phyloP scores from a whole-genome alignment of 1,140 invertebrate genomes.

The Aphaenogaster floridana region DNA sequence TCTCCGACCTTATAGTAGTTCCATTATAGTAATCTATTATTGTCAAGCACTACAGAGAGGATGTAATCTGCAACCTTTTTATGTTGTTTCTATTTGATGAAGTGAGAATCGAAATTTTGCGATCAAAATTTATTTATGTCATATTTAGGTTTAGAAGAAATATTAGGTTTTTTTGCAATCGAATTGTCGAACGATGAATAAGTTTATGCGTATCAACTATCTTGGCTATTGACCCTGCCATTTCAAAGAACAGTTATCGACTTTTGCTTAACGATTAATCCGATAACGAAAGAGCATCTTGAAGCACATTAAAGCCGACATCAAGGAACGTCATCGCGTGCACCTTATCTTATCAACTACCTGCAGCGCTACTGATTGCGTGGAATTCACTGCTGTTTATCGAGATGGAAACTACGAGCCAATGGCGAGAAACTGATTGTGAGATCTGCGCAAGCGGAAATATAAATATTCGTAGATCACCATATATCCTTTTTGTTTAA shows the following conservation, averaged over 20 bases:
- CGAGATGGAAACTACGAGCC: conserved; percentile 48
- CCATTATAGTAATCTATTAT: no score
- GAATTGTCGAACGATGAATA: not conserved
- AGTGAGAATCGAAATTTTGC: no score
- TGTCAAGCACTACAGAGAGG: no score
- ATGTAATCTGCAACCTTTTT: no score
- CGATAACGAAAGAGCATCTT: not conserved
- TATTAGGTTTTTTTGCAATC: not conserved
- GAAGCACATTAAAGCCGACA: not conserved
- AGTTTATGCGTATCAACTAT: not conserved
- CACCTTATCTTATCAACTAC: conserved; percentile 22
- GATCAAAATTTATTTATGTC: no score
- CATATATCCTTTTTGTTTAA: not conserved
- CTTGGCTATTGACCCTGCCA: not conserved
- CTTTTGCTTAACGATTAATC: not conserved
- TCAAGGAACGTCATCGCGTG: conserved; percentile 28
- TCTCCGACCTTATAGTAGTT: no score
- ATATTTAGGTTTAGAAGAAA: not conserved
- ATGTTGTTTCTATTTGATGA: no score
- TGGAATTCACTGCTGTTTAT: conserved; percentile 25
- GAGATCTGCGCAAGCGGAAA: conserved; percentile 3
- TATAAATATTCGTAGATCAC: not conserved
- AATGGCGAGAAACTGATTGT: not conserved
- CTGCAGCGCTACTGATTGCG: conserved; percentile 13
- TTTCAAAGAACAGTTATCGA: conserved; percentile 11